phyloP scores from a whole-genome alignment of 1,140 invertebrate genomes.

The Vanessa atalanta region DNA sequence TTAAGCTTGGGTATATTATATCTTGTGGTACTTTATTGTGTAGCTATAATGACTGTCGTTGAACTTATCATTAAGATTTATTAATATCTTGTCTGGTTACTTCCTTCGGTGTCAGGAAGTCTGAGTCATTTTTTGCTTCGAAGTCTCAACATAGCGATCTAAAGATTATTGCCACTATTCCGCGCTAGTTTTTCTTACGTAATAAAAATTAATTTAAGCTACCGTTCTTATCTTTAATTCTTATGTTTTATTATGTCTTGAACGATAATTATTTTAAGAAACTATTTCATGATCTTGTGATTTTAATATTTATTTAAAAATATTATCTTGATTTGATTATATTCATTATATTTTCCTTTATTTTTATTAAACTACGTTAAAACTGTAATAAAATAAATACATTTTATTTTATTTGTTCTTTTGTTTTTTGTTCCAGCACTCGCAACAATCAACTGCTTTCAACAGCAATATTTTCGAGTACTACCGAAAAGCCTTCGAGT shows the following conservation, averaged over 20 bases:
- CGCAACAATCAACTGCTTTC: conserved; percentile 55
- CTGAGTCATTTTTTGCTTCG: neutral
- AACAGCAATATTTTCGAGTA: conserved; percentile 91
- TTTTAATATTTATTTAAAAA: neutral
- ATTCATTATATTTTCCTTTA: no score
- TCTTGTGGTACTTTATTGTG: neutral
- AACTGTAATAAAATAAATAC: no score
- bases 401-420: no score
- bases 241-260: neutral
- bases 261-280: neutral
- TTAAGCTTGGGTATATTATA: no score
- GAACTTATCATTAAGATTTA: neutral
- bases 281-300: neutral
- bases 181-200: neutral
- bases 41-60: neutral
- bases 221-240: neutral
- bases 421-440: conserved; percentile 55
- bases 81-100: conserved; percentile 3
- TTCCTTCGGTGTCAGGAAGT: conserved; percentile 9
- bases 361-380: no score
- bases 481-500: conserved; percentile 89
- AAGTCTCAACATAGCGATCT: neutral
- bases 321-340: no score
- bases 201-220: neutral
- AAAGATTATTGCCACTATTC: conserved; percentile 4